These are phyloP conservation scores for Tetramorium bicarinatum DNA, from an alignment of 2,888 invertebrate genomes.

Conservation along the genomic window DNA sequence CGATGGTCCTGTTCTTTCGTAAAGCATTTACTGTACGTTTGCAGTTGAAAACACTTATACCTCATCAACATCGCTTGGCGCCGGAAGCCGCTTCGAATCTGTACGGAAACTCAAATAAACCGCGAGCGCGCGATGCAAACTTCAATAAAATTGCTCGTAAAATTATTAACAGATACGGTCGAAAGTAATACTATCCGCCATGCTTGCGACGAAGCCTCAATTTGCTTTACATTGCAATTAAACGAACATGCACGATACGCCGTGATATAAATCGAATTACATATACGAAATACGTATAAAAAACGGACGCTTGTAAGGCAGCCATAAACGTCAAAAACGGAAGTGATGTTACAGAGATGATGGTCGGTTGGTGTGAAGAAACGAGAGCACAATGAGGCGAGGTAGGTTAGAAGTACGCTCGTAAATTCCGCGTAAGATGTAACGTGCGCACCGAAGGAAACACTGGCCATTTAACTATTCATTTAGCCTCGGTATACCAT, in stretches of 20 bases:
- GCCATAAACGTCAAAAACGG: constrained; percentile 10
- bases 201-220: constrained; percentile 11
- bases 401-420: constrained; percentile 11
- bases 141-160: constrained; percentile 49
- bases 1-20: not conserved
- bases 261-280: constrained; percentile 9
- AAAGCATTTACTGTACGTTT: constrained; percentile 11
- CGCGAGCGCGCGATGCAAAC: constrained; percentile 12
- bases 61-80: not conserved
- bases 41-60: constrained; percentile 9
- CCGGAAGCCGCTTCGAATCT: constrained; percentile 20
- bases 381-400: not conserved
- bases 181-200: not conserved
- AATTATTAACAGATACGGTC: constrained; percentile 38
- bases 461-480: constrained; percentile 29
- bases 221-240: constrained; percentile 38
- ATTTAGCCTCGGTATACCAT: not conserved
- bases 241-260: not conserved
- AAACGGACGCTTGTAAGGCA: not conserved
- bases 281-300: not conserved
- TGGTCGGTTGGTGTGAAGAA: constrained; percentile 1
- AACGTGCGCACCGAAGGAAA: constrained; percentile 5
- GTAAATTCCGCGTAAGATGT: not conserved
- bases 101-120: constrained; percentile 32
- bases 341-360: not conserved